phyloP scores from a whole-genome alignment of 2,113 vertebrate species.

The Mola mola region DNA sequence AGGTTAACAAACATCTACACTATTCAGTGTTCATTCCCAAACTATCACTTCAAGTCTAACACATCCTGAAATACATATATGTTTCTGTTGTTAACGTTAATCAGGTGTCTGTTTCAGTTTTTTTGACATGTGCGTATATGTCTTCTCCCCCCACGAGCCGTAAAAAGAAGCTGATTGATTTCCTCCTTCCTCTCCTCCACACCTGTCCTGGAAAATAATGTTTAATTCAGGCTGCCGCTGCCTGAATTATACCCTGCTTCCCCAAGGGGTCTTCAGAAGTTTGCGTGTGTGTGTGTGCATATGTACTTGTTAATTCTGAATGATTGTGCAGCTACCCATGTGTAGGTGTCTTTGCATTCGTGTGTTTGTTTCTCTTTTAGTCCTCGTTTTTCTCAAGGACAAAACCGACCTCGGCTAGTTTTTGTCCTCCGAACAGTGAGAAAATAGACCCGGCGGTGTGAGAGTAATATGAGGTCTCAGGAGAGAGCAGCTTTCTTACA shows the following conservation, averaged over 20 bases:
- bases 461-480: slow-evolving; percentile 15
- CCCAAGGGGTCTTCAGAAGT: slow-evolving; percentile 39
- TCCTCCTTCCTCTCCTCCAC: slow-evolving; percentile 12
- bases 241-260: slow-evolving; percentile 42
- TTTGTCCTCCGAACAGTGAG: slow-evolving; percentile 25
- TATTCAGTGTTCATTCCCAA: no score
- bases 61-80: no score
- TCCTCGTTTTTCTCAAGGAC: slow-evolving; percentile 56
- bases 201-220: slow-evolving; percentile 54
- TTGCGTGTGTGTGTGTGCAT: slow-evolving; percentile 16
- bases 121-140: background rate
- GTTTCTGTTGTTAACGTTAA: no score
- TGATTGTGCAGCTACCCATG: slow-evolving; percentile 8
- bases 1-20: no score
- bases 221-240: slow-evolving; percentile 30
- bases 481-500: slow-evolving; percentile 19
- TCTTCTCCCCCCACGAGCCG: slow-evolving; percentile 15
- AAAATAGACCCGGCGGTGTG: slow-evolving; percentile 10
- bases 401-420: slow-evolving; percentile 21
- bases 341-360: no score
- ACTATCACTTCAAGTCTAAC: no score
- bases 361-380: slow-evolving; percentile 14
- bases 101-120: background rate
- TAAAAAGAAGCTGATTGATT: slow-evolving; percentile 29
- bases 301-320: slow-evolving; percentile 6